Percentiles rank a stretch among this genome's conserved stretches.
These are phyloP conservation scores for Pagrus major DNA, from an alignment of 2,113 vertebrate genomes.

Conservation along the genomic window DNA sequence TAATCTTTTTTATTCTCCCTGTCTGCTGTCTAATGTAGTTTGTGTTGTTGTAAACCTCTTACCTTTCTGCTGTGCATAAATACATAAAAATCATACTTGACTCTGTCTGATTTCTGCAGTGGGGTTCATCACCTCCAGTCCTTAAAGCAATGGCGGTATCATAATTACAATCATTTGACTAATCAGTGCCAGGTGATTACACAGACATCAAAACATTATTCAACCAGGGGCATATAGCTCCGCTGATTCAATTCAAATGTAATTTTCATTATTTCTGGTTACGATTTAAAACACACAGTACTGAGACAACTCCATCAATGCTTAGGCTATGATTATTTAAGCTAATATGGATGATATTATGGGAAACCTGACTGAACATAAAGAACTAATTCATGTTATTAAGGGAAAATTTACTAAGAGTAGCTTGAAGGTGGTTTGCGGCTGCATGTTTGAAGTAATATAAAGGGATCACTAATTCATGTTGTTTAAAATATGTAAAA, in stretches of 20 bases:
- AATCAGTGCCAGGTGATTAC: constrained; percentile 6
- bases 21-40: neutral
- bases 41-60: neutral
- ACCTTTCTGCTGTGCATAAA: neutral
- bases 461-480: too few relatives aligned
- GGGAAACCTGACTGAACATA: neutral
- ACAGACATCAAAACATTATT: constrained; percentile 13
- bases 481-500: constrained; percentile 11
- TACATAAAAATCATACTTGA: neutral
- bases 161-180: constrained; percentile 12
- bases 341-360: neutral
- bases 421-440: neutral
- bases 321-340: neutral
- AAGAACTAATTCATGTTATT: neutral
- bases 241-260: neutral
- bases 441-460: neutral
- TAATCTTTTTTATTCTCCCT: neutral
- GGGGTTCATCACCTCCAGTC: neutral
- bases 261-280: constrained; percentile 3
- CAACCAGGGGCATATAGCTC: neutral
- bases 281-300: neutral
- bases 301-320: neutral
- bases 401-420: neutral
- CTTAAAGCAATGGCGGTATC: neutral
- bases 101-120: constrained; percentile 1